These are phyloP conservation scores for Pangasius krempfi DNA, from an alignment of 2,797 vertebrate species.

Conservation along the genomic window DNA sequence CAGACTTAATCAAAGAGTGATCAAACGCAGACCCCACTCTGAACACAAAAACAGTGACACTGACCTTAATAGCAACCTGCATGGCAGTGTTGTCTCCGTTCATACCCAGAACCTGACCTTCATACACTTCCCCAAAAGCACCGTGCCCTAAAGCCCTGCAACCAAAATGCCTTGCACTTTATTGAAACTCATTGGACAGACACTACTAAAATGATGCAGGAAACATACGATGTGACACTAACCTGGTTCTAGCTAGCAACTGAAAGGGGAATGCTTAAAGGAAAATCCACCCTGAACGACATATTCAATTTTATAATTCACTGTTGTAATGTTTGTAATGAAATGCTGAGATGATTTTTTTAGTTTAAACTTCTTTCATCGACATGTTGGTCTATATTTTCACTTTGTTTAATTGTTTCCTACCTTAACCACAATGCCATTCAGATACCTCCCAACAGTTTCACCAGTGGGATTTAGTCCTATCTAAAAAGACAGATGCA, in stretches of 20 bases:
- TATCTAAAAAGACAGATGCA: not conserved
- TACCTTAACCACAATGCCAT: not conserved
- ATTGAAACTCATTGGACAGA: not conserved
- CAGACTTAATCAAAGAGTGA: slow-evolving; percentile 23
- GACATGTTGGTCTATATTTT: not conserved
- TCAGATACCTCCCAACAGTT: not conserved
- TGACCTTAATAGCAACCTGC: slow-evolving; percentile 93
- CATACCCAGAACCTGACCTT: slow-evolving; percentile 87
- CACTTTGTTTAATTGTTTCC: not conserved
- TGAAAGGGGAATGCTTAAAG: not conserved
- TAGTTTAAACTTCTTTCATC: not conserved
- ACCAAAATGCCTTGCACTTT: slow-evolving; percentile 1
- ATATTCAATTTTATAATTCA: not conserved
- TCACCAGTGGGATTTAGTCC: not conserved
- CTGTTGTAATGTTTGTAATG: not conserved
- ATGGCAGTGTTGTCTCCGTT: slow-evolving; percentile 81
- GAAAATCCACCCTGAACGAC: not conserved
- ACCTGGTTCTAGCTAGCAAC: not conserved
- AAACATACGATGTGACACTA: not conserved
- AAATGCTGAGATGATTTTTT: not conserved
- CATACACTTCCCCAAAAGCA: slow-evolving; percentile 92
- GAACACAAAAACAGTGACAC: slow-evolving; percentile 34
- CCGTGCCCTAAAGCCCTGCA: slow-evolving; percentile 87
- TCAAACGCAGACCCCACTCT: slow-evolving; percentile 18
- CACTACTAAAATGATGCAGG: not conserved